Percentiles rank a stretch among this genome's conserved stretches.
Evolutionary conservation across 2,113 vertebrate genomes (phyloP).

Genomic region (Colaptes auratus): DNA sequence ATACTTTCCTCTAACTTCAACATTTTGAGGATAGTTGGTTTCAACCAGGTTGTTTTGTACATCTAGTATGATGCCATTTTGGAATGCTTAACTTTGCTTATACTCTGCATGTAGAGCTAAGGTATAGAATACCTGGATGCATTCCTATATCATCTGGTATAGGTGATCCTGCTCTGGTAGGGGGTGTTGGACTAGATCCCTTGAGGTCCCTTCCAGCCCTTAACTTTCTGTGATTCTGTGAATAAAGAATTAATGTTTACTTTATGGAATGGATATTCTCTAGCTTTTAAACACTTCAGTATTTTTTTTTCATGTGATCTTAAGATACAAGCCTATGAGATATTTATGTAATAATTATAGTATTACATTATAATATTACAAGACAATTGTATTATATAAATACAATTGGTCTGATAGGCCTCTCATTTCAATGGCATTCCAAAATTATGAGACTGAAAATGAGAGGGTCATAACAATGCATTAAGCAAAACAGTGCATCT

Average conservation of each 20-base stretch:
- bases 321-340: fast-evolving
- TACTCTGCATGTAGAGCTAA: fast-evolving
- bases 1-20: neutral
- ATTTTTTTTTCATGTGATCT: neutral
- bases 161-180: too few relatives aligned
- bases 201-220: too few relatives aligned
- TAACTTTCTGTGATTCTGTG: too few relatives aligned
- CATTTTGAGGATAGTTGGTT: neutral
- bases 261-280: neutral
- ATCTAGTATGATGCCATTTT: neutral
- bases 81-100: neutral
- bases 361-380: neutral
- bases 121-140: neutral
- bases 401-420: neutral
- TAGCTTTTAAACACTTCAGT: neutral
- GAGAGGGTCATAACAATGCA: neutral
- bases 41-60: neutral
- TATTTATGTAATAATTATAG: neutral
- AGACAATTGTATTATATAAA: neutral
- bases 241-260: neutral
- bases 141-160: too few relatives aligned
- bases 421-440: neutral
- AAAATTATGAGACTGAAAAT: neutral
- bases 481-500: neutral
- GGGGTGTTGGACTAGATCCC: too few relatives aligned